These are phyloP conservation scores for Neodontobutis hainanensis DNA, from an alignment of 2,113 vertebrate species.

Conservation along the genomic window DNA sequence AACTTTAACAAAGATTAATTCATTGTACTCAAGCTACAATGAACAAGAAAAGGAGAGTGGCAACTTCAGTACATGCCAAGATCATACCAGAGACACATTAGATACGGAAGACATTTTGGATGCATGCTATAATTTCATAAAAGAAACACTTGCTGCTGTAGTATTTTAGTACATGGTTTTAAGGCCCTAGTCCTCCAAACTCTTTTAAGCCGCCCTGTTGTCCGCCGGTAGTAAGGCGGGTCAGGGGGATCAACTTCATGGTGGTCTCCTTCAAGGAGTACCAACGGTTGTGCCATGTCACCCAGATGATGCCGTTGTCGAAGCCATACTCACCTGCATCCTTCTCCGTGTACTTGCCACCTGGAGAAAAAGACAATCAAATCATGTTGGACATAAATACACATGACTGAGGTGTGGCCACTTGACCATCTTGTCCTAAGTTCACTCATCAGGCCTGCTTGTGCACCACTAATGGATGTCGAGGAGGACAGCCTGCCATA, in stretches of 20 bases:
- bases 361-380: conserved; percentile 66
- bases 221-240: conserved; percentile 75
- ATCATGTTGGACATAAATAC: neutral
- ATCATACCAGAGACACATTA: conserved; percentile 15
- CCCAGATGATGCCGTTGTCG: conserved; percentile 95
- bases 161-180: conserved; percentile 44
- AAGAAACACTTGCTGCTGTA: neutral
- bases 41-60: neutral
- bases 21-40: conserved; percentile 25
- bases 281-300: conserved; percentile 90
- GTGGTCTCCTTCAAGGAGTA: conserved; percentile 93
- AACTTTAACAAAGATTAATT: conserved; percentile 50
- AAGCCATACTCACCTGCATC: conserved; percentile 77
- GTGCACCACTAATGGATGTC: too few relatives aligned
- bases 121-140: conserved; percentile 11
- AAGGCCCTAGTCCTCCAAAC: conserved; percentile 64
- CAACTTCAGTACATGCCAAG: neutral
- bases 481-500: too few relatives aligned
- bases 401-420: too few relatives aligned
- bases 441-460: too few relatives aligned
- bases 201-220: conserved; percentile 82
- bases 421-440: too few relatives aligned
- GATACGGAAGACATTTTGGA: neutral
- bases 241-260: conserved; percentile 95
- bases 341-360: conserved; percentile 83